Conservation (phyloP, 2,888 invertebrate species). For the Atethmia centrago region DNA sequence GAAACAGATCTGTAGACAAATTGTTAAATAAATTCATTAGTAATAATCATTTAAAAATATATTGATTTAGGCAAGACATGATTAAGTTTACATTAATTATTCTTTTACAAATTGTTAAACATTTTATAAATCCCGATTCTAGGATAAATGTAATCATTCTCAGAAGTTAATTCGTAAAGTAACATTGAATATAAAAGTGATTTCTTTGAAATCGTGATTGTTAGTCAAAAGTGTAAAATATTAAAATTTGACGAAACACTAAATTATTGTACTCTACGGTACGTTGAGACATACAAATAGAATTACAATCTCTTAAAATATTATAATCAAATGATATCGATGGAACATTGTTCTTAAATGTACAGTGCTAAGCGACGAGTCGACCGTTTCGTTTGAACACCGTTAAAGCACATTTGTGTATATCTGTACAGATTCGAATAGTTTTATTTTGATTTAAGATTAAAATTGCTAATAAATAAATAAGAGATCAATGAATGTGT, state of each 20-base stretch:
- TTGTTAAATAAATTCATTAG: conserved; percentile 64
- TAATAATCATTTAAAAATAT: conserved; percentile 69
- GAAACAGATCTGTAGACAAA: conserved; percentile 66
- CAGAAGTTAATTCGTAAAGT: conserved; percentile 69
- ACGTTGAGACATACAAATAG: conserved; percentile 67
- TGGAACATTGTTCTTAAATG: conserved; percentile 74
- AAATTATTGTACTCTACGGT: conserved; percentile 77
- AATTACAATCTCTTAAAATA: conserved; percentile 70
- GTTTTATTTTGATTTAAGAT: conserved; percentile 42
- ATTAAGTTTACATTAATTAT: conserved; percentile 73
- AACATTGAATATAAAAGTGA: conserved; percentile 75
- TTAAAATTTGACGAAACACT: conserved; percentile 71
- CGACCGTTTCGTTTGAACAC: conserved; percentile 61
- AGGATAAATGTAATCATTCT: conserved; percentile 65
- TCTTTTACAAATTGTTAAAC: conserved; percentile 71
- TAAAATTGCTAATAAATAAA: conserved; percentile 64
- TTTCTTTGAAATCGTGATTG: conserved; percentile 82
- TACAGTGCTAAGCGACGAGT: conserved; percentile 66
- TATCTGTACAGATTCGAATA: conserved; percentile 59
- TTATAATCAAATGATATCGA: conserved; percentile 67
- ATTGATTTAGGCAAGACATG: conserved; percentile 84
- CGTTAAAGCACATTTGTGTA: conserved; percentile 35
- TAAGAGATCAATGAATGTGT: conserved; percentile 71
- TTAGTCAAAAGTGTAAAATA: conserved; percentile 76
- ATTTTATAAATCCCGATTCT: conserved; percentile 67